Base-by-base conservation (phyloP, 1,140 invertebrate species). In the Homarus americanus region DNA sequence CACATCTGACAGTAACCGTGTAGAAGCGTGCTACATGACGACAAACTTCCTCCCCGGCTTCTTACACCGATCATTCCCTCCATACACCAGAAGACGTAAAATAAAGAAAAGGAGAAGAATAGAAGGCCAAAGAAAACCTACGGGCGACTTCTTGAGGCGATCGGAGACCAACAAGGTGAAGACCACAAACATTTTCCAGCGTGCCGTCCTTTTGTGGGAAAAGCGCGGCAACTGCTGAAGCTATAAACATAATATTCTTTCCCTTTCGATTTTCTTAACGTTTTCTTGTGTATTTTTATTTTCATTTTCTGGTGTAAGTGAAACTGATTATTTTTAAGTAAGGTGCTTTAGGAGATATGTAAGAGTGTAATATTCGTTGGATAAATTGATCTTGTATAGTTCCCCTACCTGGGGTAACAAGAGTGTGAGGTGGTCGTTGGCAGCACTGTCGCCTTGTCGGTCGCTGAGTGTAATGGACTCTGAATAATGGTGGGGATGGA, bases 121-220 rank as follows among this genome's bases (percentile, higher is more conserved):
- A n/a, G n/a, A n/a, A n/a, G n/a, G n/a, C 69, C 41, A 63, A 53
- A 28, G 72, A 58, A 63, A 87, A 24, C 5, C 63, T 36, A 40
- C 41, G 63, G 73, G 40, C 20, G 44, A 63, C 34, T 44, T 58
- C 40, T 76, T 28, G 63, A 66, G 73, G 20, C 41, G 75, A 78
- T 38, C 24, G 28, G 73, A 63, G 17, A 41, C 28, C 44, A 87
- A 63, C 32, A 63, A 24, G 28, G 75, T 58, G 44, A 41, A 44
- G 12, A 53, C 28, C 38, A 69, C 63, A 69, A 69, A 69, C 63
- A 69, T 69, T 69, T 69, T 69, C 63, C 63, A 69, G 63, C 28
- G 63, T 32, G 28, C 63, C 63, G n/a, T 32, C n/a, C 63, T 28
- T 32, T 69, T 69, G 63, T 7, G 17, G 53, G 1, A 15, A 15